Percentiles rank a stretch among this genome's conserved stretches.
Evolutionary conservation across 2,113 vertebrate genomes (phyloP).

Genomic region (Otis tarda): DNA sequence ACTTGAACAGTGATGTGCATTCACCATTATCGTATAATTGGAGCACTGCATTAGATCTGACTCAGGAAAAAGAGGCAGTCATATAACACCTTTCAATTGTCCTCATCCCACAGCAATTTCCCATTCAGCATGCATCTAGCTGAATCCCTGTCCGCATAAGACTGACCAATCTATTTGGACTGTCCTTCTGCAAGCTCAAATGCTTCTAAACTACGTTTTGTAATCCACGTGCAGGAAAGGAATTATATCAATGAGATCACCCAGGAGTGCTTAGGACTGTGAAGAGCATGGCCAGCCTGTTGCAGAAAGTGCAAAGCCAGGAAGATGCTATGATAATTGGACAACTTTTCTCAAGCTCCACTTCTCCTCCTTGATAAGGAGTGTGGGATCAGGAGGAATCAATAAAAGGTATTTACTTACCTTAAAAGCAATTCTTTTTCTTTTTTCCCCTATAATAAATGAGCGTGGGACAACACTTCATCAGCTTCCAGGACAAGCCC

Average conservation of each 20-base stretch:
- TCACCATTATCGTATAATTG: background rate
- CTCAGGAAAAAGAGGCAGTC: background rate
- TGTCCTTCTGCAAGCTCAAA: background rate
- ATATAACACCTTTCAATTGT: background rate
- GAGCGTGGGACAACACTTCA: background rate
- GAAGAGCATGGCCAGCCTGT: background rate
- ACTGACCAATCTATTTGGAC: background rate
- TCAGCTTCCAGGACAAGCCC: background rate
- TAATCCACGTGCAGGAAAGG: background rate
- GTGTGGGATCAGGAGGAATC: background rate
- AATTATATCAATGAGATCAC: background rate
- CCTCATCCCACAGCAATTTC: background rate
- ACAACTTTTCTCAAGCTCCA: background rate
- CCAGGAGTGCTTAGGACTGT: background rate
- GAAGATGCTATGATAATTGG: background rate
- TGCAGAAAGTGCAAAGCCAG: background rate
- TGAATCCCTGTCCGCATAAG: background rate
- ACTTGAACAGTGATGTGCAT: background rate
- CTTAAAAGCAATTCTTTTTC: background rate
- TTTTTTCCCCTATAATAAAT: background rate
- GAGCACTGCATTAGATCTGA: background rate
- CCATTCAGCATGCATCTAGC: background rate
- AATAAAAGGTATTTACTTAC: background rate
- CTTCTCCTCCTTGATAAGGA: background rate
- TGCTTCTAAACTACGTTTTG: background rate